A percentile compares a stretch with the other conserved stretches of the same genome.
Conservation (phyloP, 1,140 invertebrate genomes). For the Rhagoletis zephyria region DNA sequence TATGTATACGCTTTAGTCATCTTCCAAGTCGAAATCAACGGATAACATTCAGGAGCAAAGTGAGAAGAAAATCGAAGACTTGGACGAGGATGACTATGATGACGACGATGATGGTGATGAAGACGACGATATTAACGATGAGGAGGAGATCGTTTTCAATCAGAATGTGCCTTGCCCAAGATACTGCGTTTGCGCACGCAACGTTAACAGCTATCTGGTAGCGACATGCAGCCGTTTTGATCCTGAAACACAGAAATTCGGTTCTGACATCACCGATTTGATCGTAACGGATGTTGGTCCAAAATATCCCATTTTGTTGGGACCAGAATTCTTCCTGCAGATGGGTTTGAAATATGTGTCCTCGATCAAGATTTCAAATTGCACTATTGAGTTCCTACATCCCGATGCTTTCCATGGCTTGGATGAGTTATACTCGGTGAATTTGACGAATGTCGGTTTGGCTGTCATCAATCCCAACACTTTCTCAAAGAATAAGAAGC, state of each 20-base stretch:
- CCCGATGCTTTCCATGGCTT: conserved; percentile 79
- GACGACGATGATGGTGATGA: conserved; percentile 62
- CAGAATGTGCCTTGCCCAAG: conserved; percentile 70
- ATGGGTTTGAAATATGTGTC: conserved; percentile 76
- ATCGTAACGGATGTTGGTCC: conserved; percentile 77
- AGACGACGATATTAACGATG: conserved; percentile 62
- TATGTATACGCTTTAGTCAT: neutral
- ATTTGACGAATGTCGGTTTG: conserved; percentile 79
- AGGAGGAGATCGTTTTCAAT: conserved; percentile 66
- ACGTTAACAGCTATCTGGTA: conserved; percentile 70
- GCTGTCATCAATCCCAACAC: conserved; percentile 79
- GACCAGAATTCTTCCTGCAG: conserved; percentile 76
- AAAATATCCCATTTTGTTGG: conserved; percentile 75
- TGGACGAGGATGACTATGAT: conserved; percentile 64
- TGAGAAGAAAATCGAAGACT: conserved; percentile 59
- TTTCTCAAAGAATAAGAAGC: conserved; percentile 78
- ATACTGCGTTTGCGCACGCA: conserved; percentile 68
- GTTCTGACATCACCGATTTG: conserved; percentile 76
- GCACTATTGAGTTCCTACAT: conserved; percentile 75
- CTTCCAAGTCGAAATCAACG: conserved; percentile 56
- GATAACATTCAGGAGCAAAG: conserved; percentile 61
- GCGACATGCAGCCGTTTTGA: conserved; percentile 74
- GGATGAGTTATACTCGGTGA: conserved; percentile 78
- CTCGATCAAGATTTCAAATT: conserved; percentile 77
- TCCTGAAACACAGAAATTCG: conserved; percentile 77